Conservation (phyloP, 2,797 vertebrate genomes). For the Miichthys miiuy region DNA sequence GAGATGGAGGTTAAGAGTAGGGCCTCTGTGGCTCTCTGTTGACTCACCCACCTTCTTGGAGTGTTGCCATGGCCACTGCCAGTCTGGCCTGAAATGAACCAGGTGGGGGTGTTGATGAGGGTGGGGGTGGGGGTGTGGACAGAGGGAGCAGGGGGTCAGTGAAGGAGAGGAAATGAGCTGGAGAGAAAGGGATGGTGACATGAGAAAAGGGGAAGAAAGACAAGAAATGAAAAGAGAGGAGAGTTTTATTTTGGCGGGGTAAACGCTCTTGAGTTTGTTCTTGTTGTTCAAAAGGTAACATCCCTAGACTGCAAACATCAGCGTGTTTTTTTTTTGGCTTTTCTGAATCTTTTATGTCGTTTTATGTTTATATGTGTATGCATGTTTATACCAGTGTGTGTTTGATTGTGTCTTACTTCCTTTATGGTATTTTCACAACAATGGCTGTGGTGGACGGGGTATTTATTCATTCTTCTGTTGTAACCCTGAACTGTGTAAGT, state of each 20-base stretch:
- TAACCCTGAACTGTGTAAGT: slow-evolving; percentile 56
- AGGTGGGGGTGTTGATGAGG: slow-evolving; percentile 56
- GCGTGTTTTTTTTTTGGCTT: slow-evolving; percentile 13
- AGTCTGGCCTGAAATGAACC: slow-evolving; percentile 67
- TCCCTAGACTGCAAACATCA: slow-evolving; percentile 30
- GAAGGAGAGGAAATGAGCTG: slow-evolving; percentile 49
- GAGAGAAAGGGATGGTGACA: slow-evolving; percentile 35
- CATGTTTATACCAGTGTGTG: slow-evolving; percentile 48
- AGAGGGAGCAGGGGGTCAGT: slow-evolving; percentile 24
- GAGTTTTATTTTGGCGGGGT: slow-evolving; percentile 44
- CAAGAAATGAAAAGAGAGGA: slow-evolving; percentile 15
- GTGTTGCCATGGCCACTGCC: slow-evolving; percentile 69
- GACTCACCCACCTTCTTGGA: slow-evolving; percentile 71
- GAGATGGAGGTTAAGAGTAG: slow-evolving; percentile 52
- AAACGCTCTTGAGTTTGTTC: slow-evolving; percentile 52
- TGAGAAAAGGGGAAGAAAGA: slow-evolving; percentile 27
- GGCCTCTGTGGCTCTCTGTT: slow-evolving; percentile 63
- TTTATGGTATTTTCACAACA: slow-evolving; percentile 67
- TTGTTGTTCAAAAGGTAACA: slow-evolving; percentile 45
- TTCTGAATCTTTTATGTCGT: neutral
- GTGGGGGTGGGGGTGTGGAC: slow-evolving; percentile 5
- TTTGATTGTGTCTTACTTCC: slow-evolving; percentile 54
- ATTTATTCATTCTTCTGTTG: slow-evolving; percentile 60
- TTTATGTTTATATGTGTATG: slow-evolving; percentile 42
- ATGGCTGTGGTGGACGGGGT: slow-evolving; percentile 52